A percentile compares a stretch with the other conserved stretches of the same genome.
phyloP scores from a whole-genome alignment of 2,113 vertebrate species.

The Macroglossus sobrinus region DNA sequence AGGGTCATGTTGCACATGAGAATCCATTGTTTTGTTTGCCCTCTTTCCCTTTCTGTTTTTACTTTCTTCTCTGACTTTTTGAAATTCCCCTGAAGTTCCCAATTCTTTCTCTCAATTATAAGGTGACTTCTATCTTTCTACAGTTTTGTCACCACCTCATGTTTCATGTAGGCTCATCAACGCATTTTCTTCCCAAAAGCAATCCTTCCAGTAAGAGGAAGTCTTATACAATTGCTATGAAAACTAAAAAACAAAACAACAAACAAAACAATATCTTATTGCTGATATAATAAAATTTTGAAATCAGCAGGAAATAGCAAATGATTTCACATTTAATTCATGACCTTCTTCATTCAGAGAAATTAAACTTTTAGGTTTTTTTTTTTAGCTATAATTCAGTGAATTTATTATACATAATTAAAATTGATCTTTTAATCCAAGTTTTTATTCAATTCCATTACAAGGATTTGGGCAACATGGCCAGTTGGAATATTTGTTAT shows the following conservation, averaged over 20 bases:
- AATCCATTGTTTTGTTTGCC: background rate
- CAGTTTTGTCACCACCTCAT: background rate
- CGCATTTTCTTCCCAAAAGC: background rate
- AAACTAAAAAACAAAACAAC: background rate
- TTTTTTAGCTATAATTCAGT: slow-evolving; percentile 40
- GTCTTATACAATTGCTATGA: background rate
- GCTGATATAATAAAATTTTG: background rate
- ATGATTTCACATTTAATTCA: slow-evolving; percentile 9
- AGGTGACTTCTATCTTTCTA: background rate
- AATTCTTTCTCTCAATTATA: background rate
- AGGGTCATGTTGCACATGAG: background rate
- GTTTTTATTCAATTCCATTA: slow-evolving; percentile 54
- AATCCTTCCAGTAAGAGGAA: background rate
- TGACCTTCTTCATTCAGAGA: background rate
- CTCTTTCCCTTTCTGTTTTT: background rate
- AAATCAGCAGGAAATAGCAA: background rate
- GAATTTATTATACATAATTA: slow-evolving; percentile 79
- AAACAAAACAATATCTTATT: background rate
- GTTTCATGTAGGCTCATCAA: background rate
- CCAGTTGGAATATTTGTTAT: slow-evolving; percentile 39
- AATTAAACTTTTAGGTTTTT: background rate
- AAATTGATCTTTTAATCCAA: slow-evolving; percentile 76
- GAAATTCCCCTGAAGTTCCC: background rate
- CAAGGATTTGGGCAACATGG: slow-evolving; percentile 41
- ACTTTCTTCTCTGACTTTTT: background rate